Base-by-base conservation (phyloP, 2,797 vertebrate genomes). In the Oophaga sylvatica region DNA sequence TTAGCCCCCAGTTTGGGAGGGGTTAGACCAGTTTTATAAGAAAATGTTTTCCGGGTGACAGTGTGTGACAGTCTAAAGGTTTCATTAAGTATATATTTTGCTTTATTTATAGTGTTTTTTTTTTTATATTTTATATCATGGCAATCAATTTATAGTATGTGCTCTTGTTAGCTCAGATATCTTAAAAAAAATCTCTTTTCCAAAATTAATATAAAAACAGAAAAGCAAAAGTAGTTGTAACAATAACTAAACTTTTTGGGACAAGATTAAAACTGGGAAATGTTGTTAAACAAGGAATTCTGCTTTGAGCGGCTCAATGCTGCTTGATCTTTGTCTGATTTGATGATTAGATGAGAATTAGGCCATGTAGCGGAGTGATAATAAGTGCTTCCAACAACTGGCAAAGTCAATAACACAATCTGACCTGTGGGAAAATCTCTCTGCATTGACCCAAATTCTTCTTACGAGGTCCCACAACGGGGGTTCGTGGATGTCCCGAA, bases 261-360 rank as follows among this genome's bases (percentile, higher is more conserved):
- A 7, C 29, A 11, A 20, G 31, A 71, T 45, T 45, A 48, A 75
- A 75, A 45, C 35, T 9, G 70, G 12, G 41, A 73, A 73, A 41
- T 73, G 70, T 73, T 73, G 17, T 45, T 48, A 4, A 48, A 45
- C 26, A 3, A 56, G 45, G 71, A 53, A 26, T 53, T 76, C 12
- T 13, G 45, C 73, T 16, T n/a, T 53, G n/a, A 53, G 45, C 73
- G 15, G 45, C 20, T 48, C n/a, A 22, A 22, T 19, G 22, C 20
- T n/a, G 41, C 45, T 19, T 75, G 71, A 75, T 73, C 35, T 41
- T 73, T 73, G 35, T 73, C 35, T 45, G 31, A 73, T 75, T 41
- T 48, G 41, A 48, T 48, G 41, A 75, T 75, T 75, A 75, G 10
- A 75, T 75, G 71, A 53, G 45, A 76, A 76, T 76, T 15, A 76